These are phyloP conservation scores for Macaria liturata DNA, from an alignment of 2,888 invertebrate species.

Conservation along the genomic window DNA sequence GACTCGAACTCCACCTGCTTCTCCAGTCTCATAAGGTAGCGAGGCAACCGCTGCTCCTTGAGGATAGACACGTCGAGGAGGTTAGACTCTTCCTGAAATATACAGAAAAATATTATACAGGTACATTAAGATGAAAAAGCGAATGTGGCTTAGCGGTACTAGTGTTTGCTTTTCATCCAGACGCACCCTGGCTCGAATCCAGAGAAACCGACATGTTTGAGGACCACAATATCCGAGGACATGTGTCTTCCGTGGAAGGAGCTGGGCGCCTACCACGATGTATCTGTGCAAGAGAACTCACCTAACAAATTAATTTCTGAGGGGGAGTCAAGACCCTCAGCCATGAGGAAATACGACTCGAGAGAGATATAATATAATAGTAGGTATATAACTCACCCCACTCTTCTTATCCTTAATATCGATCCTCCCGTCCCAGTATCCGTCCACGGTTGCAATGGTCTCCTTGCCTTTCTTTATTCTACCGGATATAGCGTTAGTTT, in stretches of 20 bases:
- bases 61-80: slow-evolving; percentile 90
- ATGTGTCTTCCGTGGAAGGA: too few relatives aligned
- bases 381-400: slow-evolving; percentile 63
- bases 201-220: too few relatives aligned
- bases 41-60: slow-evolving; percentile 87
- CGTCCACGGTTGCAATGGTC: slow-evolving; percentile 92
- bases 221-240: too few relatives aligned
- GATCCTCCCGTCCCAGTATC: slow-evolving; percentile 96
- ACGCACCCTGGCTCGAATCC: too few relatives aligned
- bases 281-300: too few relatives aligned
- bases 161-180: too few relatives aligned
- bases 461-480: slow-evolving; percentile 94
- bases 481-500: slow-evolving; percentile 92
- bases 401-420: slow-evolving; percentile 91
- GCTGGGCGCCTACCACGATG: too few relatives aligned
- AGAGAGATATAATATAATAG: neutral
- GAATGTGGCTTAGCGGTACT: too few relatives aligned
- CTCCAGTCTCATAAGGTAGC: slow-evolving; percentile 91
- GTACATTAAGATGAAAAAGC: too few relatives aligned
- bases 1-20: slow-evolving; percentile 92
- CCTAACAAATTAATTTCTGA: too few relatives aligned
- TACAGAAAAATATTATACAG: too few relatives aligned
- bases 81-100: slow-evolving; percentile 83
- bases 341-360: neutral
- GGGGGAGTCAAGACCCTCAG: too few relatives aligned